Evolutionary conservation across 1,140 invertebrate species (phyloP), one percentile per base, ranked within the genome.

Genomic region (Gonioctena quinquepunctata): DNA sequence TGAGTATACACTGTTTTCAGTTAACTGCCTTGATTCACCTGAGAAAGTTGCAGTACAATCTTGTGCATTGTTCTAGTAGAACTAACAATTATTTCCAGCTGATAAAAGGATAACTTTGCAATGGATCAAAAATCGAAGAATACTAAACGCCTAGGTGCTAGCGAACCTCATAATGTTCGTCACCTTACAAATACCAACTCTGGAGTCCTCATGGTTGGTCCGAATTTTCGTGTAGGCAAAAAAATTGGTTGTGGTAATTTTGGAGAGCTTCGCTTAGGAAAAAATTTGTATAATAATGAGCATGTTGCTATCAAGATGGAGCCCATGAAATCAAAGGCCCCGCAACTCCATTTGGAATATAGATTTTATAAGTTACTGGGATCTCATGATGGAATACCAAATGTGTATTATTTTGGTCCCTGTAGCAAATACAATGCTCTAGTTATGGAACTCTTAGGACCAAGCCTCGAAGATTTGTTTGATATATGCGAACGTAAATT

Each of bases 241-340:
- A 99, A 99, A 88, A 99, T 99, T 84, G 98, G 98, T 82, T 98
- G 96, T 90, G 98, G 98, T 81, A 99, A 99, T 88, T 99, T 99
- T 86, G 98, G 98, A 73, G 98, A 99, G 88, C 90, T 99, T 63
- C 90, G 98, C 86, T 91, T 99, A 85, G 98, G 96, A 96, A 99
- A 99, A 90, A 99, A 99, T 88, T 89, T 99, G 79, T 99, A 99
- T 90, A 99, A 97, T 89, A 99, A 98, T 90, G 97, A 99, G 89
- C 97, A 99, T 90, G 97, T 99, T 86, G 98, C 98, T 83, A 99
- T 99, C 86, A 99, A 99, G 91, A 93, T 99, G 94, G 98, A 99
- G 90, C 95, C 96, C 80, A 99, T 99, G 96, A 99, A 99, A 87
- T 97, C 97, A 75, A 97, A 99, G 90, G 98, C 98, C 79, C 98